Evolutionary conservation across 2,888 invertebrate species (phyloP).

Genomic region (Drosophila nigritarsus): DNA sequence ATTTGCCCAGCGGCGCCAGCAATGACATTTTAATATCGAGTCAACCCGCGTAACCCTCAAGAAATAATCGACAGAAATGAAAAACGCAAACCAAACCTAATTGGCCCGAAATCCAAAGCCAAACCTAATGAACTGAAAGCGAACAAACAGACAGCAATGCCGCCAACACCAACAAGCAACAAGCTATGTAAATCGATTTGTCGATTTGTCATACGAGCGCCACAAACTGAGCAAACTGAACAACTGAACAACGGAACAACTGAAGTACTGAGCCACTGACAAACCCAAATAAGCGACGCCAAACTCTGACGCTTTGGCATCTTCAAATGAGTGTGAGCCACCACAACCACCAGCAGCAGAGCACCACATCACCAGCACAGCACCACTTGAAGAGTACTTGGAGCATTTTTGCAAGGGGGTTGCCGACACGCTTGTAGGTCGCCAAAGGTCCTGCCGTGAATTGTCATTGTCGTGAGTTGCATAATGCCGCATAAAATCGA

Average conservation of each 20-base stretch:
- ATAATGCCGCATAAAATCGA: conserved; percentile 79
- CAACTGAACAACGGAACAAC: conserved; percentile 15
- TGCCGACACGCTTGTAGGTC: conserved; percentile 79
- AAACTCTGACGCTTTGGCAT: conserved; percentile 56
- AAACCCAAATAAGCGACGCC: conserved; percentile 37
- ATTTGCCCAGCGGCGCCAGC: conserved; percentile 35
- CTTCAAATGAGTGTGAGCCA: conserved; percentile 68
- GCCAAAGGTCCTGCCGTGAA: conserved; percentile 81
- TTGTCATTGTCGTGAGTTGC: conserved; percentile 81
- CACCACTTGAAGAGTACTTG: conserved; percentile 24
- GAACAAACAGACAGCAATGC: conserved; percentile 18
- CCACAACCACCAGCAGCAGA: conserved; percentile 9
- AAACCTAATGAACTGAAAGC: conserved; percentile 69
- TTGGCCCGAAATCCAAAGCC: conserved; percentile 58
- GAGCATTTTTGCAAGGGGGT: conserved; percentile 44
- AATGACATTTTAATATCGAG: conserved; percentile 59
- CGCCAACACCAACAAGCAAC: conserved; percentile 22
- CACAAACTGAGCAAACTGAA: conserved; percentile 20
- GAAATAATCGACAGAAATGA: conserved; percentile 10
- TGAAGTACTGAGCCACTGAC: conserved; percentile 14
- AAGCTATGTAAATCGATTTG: conserved; percentile 75
- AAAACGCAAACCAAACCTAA: conserved; percentile 55
- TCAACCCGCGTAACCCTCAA: conserved; percentile 32
- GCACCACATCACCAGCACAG: conserved; percentile 3
- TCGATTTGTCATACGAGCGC: conserved; percentile 74